A percentile compares a stretch with the other conserved stretches of the same genome.
phyloP scores from a whole-genome alignment of 2,797 vertebrate genomes.

The Peromyscus melanophrys region DNA sequence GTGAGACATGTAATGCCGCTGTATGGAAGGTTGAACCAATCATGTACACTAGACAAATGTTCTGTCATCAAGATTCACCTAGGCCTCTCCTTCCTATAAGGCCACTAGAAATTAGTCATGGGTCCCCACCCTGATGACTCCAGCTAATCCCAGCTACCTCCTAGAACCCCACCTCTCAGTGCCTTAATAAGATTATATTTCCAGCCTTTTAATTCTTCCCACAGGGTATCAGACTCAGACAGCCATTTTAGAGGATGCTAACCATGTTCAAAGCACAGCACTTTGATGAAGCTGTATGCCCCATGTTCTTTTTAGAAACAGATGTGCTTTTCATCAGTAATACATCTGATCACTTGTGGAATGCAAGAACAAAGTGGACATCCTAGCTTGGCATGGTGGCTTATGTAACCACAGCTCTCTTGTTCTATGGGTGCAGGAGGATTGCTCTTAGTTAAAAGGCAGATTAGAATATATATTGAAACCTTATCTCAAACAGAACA shows the following conservation, averaged over 20 bases:
- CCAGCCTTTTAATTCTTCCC: background rate
- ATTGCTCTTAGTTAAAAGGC: background rate
- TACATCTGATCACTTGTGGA: background rate
- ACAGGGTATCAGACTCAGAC: background rate
- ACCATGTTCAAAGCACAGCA: background rate
- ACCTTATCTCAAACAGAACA: background rate
- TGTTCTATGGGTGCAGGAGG: background rate
- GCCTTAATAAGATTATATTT: background rate
- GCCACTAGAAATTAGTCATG: background rate
- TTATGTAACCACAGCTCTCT: background rate
- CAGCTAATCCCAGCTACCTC: background rate
- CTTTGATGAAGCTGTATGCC: background rate
- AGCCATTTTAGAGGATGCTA: background rate
- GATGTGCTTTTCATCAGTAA: background rate
- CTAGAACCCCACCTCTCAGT: background rate
- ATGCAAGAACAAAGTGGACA: background rate
- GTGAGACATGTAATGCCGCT: background rate
- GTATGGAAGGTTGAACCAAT: background rate
- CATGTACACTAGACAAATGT: background rate
- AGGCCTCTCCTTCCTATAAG: background rate
- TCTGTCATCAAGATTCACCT: background rate
- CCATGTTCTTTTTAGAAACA: background rate
- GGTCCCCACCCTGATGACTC: no score
- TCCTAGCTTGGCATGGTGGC: background rate
- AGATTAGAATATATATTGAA: background rate